Evolutionary conservation across 2,888 invertebrate species (phyloP).

Genomic region (Melieria picta): DNA sequence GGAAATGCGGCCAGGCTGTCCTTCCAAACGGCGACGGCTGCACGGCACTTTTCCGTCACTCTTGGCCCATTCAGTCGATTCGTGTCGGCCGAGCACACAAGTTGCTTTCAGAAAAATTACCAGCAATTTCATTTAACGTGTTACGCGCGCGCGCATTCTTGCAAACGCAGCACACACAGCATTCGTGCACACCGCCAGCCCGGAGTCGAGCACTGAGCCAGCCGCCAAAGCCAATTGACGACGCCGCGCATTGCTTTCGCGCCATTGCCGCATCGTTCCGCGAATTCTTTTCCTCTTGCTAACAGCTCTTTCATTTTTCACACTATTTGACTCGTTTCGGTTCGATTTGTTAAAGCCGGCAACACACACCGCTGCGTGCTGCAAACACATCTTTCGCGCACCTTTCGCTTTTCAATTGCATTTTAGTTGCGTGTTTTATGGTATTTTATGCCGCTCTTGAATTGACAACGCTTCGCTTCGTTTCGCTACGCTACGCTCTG

Average conservation of each 20-base stretch:
- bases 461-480: no score
- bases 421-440: no score
- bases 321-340: not conserved
- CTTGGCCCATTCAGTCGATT: conserved; percentile 59
- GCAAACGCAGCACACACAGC: conserved; percentile 33
- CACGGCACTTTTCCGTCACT: not conserved
- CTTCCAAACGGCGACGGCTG: not conserved
- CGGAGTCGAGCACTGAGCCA: not conserved
- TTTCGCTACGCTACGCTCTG: no score
- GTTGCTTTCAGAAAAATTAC: conserved; percentile 44
- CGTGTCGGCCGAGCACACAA: conserved; percentile 63
- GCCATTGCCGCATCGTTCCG: not conserved
- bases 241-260: not conserved
- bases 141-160: conserved; percentile 25
- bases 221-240: not conserved
- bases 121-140: conserved; percentile 3
- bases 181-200: conserved; percentile 14
- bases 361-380: no score
- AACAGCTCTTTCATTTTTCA: not conserved
- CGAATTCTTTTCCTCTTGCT: no score
- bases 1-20: not conserved
- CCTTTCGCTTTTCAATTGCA: no score
- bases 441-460: no score
- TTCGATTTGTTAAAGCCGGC: no score
- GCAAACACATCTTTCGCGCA: no score